Base-by-base conservation (phyloP, 2,888 invertebrate species). In the Zhuqinia jingwanae region DNA sequence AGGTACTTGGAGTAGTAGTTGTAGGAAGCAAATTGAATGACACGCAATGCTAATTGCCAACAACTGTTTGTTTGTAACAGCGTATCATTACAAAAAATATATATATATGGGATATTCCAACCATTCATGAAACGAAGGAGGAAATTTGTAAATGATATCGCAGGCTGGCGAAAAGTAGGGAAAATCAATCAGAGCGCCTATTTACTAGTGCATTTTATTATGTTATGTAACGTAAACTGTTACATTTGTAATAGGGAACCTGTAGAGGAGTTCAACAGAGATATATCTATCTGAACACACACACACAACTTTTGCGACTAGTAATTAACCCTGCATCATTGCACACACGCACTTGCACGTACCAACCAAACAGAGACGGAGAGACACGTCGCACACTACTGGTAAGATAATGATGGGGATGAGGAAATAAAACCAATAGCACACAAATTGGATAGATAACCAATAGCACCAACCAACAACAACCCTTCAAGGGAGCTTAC, bases 371-470 rank as follows among this genome's bases (percentile, higher is more conserved):
- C 27, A 30, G 1, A 25, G 20, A 22, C n/a, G 22, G 3, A 53
- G 2, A 53, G 22, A 11, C 22, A 11, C 22, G 2, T 3, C n/a
- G n/a, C n/a, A n/a, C n/a, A n/a, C n/a, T n/a, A n/a, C n/a, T n/a
- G n/a, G n/a, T n/a, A n/a, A n/a, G 15, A 60, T 15, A n/a, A n/a
- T 42, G 5, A 36, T 17, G 13, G 11, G 36, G 65, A 65, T 42
- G 65, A 65, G 65, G 65, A 65, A 65, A 65, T 65, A 17, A 42
- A 65, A 22, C 42, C 65, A 65, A 65, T 65, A 65, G 8, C 11
- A 6, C 6, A 2, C 36, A 65, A 65, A 42, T 65, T 42, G 10
- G 2, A 17, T n/a, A 10, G 65, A 65, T n/a, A 36, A 36, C 17
- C 65, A 42, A 65, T 36, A 27, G 15, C 15, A 53, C 11, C 15